Percentiles rank a stretch among this genome's conserved stretches.
Evolutionary conservation across 1,140 invertebrate genomes (phyloP).

Genomic region (Diachasma alloeum): DNA sequence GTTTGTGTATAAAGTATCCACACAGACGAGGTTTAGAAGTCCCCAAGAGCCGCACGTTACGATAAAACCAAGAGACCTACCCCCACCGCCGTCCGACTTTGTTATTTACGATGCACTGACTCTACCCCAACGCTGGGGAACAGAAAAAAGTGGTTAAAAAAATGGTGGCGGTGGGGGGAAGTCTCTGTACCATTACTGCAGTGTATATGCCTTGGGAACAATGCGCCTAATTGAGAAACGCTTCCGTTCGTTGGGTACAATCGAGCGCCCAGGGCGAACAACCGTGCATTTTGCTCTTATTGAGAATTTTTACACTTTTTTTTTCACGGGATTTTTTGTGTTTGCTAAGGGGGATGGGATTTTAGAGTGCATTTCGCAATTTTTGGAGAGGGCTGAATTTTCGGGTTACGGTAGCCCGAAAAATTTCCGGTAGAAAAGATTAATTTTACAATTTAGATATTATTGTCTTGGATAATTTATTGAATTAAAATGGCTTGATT

Average conservation of each 20-base stretch:
- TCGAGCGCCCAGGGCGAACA: conserved; percentile 7
- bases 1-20: not conserved
- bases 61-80: conserved; percentile 24
- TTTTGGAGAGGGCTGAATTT: too few species aligned
- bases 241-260: conserved; percentile 25
- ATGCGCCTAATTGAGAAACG: conserved; percentile 35
- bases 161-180: not conserved
- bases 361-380: not conserved
- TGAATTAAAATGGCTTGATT: too few species aligned
- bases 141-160: not conserved
- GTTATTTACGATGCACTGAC: conserved; percentile 32
- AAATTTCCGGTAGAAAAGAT: too few species aligned
- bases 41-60: conserved; percentile 27
- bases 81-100: not conserved
- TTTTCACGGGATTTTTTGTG: not conserved
- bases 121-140: not conserved
- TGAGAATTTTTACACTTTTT: not conserved
- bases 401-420: too few species aligned
- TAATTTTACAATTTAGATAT: too few species aligned
- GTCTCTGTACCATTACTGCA: not conserved
- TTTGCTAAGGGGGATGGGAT: not conserved
- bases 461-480: too few species aligned
- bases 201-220: conserved; percentile 20
- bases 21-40: not conserved
- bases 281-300: not conserved